Evolutionary conservation across 2,113 vertebrate species (phyloP), one percentile per base, ranked within the genome.

Genomic region (Hypanus sabinus): DNA sequence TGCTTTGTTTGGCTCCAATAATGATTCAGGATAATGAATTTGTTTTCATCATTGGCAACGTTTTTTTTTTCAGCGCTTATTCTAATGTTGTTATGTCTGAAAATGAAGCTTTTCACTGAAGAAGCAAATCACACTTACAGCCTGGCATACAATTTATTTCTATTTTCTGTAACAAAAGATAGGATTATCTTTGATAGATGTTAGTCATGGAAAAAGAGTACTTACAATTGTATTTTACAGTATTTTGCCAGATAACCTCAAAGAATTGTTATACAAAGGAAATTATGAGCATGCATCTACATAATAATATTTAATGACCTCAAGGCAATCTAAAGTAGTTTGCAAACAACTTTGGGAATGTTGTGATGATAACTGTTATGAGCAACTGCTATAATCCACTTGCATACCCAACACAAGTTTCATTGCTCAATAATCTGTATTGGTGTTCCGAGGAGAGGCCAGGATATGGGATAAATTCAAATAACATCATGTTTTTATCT

Each of bases 11-110:
- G 90, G 90, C 90, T 38, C 33, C 33, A 71, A 71, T 36, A 92
- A 92, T 92, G 90, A 92, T 92, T 36, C 65, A 46, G 36, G 68
- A 38, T 92, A 92, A 92, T 92, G 90, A 71, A 92, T 92, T 92
- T 73, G 90, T 92, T 92, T 70, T 92, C 65, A 92, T 92, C 88
- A 38, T 36, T 83, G 80, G 80, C 36, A 83, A 16, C 18, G 80
- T 46, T 46, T 36, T 46, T 46, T 36, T 46, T 91, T 70, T 92
- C 90, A 24, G 36, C 30, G 27, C 33, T 46, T 65, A 68, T 68
- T 27, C 38, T 71, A 30, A n/a, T 71, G 90, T 71, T 70, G 68
- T 92, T 92, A 70, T 38, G 14, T 65, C 90, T 46, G 62, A 92
- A 71, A 71, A 92, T 92, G 90, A 24, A 92, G 90, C 90, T 92